Base-by-base conservation (phyloP, 1,140 invertebrate genomes). In the Acromyrmex charruanus region DNA sequence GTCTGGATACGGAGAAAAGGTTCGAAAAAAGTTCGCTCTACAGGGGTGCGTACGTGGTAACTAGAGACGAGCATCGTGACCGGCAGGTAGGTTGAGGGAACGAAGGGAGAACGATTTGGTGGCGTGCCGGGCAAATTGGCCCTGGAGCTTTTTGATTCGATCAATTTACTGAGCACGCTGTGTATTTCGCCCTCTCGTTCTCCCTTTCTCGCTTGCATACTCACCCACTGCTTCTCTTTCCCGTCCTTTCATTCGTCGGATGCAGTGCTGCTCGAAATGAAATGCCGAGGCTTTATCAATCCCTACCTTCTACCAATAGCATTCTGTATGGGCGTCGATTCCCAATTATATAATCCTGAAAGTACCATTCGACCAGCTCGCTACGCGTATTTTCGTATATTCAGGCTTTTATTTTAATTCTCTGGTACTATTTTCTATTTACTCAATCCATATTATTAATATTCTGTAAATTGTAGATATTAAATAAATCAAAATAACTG, bases 61-160 rank as follows among this genome's bases (percentile, higher is more conserved):
- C 80, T 72, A 61, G 80, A 84, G 80, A 84, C 80, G 69, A 31
- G 35, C 80, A 84, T 74, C 68, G 80, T 61, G 69, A 39, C 84
- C 75, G 35, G 63, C 31, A 65, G 44, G 66, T 25, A 31, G 72
- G 55, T 28, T 0, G 68, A 31, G 35, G 44, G 49, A 65, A 31
- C 65, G 61, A 86, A 69, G 10, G 63, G 80, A 7, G 69, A 74
- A 82, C 84, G 74, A 89, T 89, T 84, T 68, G 79, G 55, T 66
- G 69, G 66, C 69, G 75, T 86, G 66, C 59, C 61, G 89, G 77
- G 80, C 80, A 87, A 89, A 91, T 91, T 88, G 90, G 89, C 77
- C 86, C 65, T 61, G 81, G 53, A 90, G 87, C 89, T 89, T 91
- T 92, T 92, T 85, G 87, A 91, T 90, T 90, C 91, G 87, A 91